Evolutionary conservation across 2,888 invertebrate species (phyloP), one percentile per base, ranked within the genome.

Genomic region (Gymnocheta viridis): DNA sequence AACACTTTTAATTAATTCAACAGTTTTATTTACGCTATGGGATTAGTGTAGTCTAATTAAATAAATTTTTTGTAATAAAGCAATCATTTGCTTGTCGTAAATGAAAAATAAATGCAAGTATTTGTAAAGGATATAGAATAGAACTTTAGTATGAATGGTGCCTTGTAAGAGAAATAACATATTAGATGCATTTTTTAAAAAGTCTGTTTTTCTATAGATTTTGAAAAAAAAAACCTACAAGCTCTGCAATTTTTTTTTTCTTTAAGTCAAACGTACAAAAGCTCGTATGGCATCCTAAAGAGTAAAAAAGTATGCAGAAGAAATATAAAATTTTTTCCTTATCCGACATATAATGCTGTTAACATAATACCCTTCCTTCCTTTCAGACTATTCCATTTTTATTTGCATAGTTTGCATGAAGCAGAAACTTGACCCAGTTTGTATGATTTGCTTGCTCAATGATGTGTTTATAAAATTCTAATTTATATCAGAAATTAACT

Each of bases 371-470:
- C 10, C 29, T 22, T 22, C 10, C 54, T 5, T 14, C 3, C 24
- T 24, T 7, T 17, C n/a, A n/a, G n/a, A n/a, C n/a, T n/a, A n/a
- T 41, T 14, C 17, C 6, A 32, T 72, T 35, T 44, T 32, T 69
- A 56, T 64, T 69, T 69, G 35, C 32, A 47, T 47, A 64, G 41
- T 38, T 70, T 27, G 19, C 44, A 67, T 81, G 32, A 74, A 69
- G 41, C 51, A 64, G 32, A 62, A 82, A 82, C 86, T 86, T 86
- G 86, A 85, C 86, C 86, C 85, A 86, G 78, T 85, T 86, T 73
- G 62, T 79, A 78, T 85, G 84, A 85, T 86, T 86, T 85, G 82
- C 74, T 85, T 85, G 82, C 74, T 72, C 66, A 69, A 27, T 80
- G 83, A 84, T 80, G 76, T 76, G 70, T 80, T 72, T 41, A 35